Evolutionary conservation across 1,140 invertebrate species (phyloP).

Genomic region (Heliconius nattereri): DNA sequence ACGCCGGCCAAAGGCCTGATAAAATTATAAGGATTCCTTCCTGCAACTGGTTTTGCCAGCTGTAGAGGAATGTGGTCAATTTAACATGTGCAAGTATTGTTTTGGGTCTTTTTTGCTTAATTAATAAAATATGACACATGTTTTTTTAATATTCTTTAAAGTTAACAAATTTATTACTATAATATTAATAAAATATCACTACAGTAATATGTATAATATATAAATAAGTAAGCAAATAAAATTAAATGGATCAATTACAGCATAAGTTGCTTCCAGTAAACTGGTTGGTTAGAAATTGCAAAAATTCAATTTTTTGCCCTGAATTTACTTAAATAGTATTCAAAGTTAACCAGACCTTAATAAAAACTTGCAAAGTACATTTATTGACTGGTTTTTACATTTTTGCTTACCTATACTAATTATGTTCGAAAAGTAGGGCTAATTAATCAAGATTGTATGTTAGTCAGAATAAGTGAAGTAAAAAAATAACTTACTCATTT

Average conservation of each 20-base stretch:
- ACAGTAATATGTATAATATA: background rate
- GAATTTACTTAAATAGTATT: background rate
- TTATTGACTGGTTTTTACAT: background rate
- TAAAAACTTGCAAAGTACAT: background rate
- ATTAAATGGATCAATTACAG: background rate
- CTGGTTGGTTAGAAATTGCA: background rate
- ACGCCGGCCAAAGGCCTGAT: background rate
- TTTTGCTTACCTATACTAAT: background rate
- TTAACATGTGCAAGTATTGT: no score
- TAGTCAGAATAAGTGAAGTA: no score
- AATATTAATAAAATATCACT: background rate
- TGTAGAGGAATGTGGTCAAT: background rate
- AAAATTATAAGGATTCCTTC: background rate
- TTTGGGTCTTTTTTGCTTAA: no score
- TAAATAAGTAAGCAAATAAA: background rate
- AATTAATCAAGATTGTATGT: background rate
- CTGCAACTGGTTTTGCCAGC: background rate
- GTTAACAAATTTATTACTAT: no score
- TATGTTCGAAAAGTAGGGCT: background rate
- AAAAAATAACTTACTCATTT: no score
- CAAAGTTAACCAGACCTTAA: constrained; percentile 5
- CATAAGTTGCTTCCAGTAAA: background rate
- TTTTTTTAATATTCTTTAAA: no score
- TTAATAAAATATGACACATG: no score
- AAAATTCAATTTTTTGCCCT: background rate